Conservation (phyloP, 2,888 invertebrate genomes). For the Agrenia bidenticulata region DNA sequence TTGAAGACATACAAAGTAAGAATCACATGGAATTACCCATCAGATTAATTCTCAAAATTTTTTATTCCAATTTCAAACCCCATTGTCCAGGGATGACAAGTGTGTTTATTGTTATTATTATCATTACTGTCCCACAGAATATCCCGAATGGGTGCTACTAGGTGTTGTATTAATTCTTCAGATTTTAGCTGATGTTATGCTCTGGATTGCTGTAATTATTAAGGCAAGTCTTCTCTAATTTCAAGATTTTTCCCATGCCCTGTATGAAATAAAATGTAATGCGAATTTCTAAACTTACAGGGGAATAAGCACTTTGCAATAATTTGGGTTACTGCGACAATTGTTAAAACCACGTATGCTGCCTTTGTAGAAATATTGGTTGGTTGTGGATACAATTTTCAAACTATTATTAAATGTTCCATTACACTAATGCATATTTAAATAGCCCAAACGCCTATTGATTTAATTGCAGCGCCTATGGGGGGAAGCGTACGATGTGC, state of each 20-base stretch:
- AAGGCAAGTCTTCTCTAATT: constrained; percentile 22
- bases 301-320: constrained; percentile 23
- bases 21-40: no score
- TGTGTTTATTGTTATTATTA: no score
- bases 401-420: no score
- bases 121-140: constrained; percentile 22
- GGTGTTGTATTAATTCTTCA: constrained; percentile 24
- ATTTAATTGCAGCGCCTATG: constrained; percentile 34
- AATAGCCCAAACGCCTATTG: no score
- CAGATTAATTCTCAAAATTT: no score
- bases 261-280: background rate
- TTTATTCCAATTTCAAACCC: no score
- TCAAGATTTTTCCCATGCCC: background rate
- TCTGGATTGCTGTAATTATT: constrained; percentile 32
- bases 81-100: no score
- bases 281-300: no score
- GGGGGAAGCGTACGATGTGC: constrained; percentile 29
- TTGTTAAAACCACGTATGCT: constrained; percentile 8
- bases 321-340: constrained; percentile 11
- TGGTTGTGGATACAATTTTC: no score
- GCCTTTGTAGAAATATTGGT: background rate
- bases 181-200: constrained; percentile 23
- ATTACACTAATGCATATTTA: no score
- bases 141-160: constrained; percentile 33
- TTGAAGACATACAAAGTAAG: constrained; percentile 26